Evolutionary conservation across 2,113 vertebrate species (phyloP).

Genomic region (Ciconia boyciana): DNA sequence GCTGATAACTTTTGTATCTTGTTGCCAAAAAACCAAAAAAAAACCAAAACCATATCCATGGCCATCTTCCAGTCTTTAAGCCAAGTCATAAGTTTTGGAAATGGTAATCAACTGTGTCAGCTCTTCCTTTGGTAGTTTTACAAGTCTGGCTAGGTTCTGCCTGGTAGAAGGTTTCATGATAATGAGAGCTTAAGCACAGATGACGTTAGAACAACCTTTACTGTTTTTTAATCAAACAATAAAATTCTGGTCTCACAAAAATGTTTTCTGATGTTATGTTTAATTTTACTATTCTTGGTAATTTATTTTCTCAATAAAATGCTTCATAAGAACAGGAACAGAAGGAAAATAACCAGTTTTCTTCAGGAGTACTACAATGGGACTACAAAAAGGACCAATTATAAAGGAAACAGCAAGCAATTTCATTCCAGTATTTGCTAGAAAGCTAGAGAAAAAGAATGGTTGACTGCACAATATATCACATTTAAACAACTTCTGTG

Average conservation of each 20-base stretch:
- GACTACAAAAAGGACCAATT: not conserved
- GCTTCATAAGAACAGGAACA: not conserved
- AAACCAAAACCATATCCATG: not conserved
- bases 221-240: not conserved
- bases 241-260: not conserved
- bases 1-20: slow-evolving; percentile 11
- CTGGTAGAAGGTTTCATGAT: not conserved
- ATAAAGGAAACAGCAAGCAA: not conserved
- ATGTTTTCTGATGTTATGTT: not conserved
- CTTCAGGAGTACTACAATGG: not conserved
- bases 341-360: not conserved
- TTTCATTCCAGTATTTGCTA: not conserved
- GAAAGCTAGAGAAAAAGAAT: not conserved
- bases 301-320: slow-evolving; percentile 26
- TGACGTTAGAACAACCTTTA: not conserved
- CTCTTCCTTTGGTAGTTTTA: slow-evolving; percentile 7
- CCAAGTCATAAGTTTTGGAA: slow-evolving; percentile 29
- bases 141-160: slow-evolving; percentile 11
- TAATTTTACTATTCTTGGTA: not conserved
- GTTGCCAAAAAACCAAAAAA: not conserved
- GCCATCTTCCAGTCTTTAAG: slow-evolving; percentile 43
- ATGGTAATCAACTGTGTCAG: slow-evolving; percentile 7
- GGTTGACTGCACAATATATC: not conserved
- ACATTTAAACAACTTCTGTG: not conserved
- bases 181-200: not conserved